These are phyloP conservation scores for Yponomeuta cagnagella DNA, from an alignment of 2,888 invertebrate genomes.

Conservation along the genomic window DNA sequence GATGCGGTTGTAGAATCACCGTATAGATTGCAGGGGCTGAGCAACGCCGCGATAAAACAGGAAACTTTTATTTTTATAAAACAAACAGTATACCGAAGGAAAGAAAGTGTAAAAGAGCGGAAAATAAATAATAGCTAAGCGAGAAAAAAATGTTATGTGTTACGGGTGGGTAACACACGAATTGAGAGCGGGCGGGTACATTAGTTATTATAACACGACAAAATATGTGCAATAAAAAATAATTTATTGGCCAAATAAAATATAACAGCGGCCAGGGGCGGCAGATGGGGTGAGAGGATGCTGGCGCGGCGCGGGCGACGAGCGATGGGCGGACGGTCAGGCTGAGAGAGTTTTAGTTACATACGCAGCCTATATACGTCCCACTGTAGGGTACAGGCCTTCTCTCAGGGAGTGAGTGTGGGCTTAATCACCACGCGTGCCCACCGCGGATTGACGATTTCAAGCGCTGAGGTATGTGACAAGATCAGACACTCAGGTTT, in stretches of 20 bases:
- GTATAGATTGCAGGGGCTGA: too few species aligned
- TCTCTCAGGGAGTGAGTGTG: too few species aligned
- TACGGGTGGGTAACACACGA: conserved; percentile 61
- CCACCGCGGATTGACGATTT: too few species aligned
- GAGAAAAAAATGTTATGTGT: conserved; percentile 58
- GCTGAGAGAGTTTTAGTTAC: background rate
- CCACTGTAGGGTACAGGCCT: too few species aligned
- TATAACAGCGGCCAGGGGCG: conserved; percentile 73
- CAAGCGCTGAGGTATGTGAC: too few species aligned
- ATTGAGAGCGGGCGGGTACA: conserved; percentile 63
- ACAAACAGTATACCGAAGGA: background rate
- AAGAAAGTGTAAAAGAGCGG: background rate
- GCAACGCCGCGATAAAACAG: too few species aligned
- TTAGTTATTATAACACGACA: conserved; percentile 78
- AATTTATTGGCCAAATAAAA: conserved; percentile 75
- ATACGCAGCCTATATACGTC: too few species aligned
- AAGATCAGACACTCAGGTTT: too few species aligned
- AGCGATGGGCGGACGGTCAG: conserved; percentile 16
- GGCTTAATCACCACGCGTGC: too few species aligned
- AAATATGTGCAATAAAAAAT: conserved; percentile 77
- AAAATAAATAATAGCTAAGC: conserved; percentile 46
- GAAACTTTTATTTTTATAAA: background rate
- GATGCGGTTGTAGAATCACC: too few species aligned
- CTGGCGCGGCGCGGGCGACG: conserved; percentile 26
- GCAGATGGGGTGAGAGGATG: conserved; percentile 65